phyloP scores from a whole-genome alignment of 2,888 invertebrate genomes.

The Oasisia sp. region DNA sequence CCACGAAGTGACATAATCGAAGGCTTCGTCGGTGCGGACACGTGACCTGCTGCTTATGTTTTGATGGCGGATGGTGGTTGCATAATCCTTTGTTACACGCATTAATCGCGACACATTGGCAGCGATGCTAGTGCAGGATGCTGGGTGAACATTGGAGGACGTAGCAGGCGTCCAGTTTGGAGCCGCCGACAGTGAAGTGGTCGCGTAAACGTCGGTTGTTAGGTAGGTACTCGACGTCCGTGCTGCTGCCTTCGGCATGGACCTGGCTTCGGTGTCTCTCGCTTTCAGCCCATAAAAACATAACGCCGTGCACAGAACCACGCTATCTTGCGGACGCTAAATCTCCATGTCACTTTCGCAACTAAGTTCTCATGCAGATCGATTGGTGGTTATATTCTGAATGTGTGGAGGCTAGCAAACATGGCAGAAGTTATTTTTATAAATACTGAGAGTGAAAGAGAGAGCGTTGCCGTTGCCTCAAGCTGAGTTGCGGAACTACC shows the following conservation, averaged over 20 bases:
- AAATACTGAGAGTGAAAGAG: neutral
- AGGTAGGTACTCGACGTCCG: slow-evolving; percentile 6
- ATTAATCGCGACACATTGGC: slow-evolving; percentile 12
- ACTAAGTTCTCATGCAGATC: neutral
- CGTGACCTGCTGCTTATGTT: slow-evolving; percentile 6
- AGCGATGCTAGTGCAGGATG: neutral
- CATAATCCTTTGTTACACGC: slow-evolving; percentile 17
- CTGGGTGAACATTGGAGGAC: neutral
- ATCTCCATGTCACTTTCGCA: neutral
- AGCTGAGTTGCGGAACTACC: neutral
- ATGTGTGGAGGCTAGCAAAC: neutral
- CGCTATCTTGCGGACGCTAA: neutral
- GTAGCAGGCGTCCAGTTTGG: slow-evolving; percentile 13
- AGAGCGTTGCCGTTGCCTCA: too few relatives aligned
- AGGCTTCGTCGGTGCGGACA: slow-evolving; percentile 13
- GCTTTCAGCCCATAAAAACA: neutral
- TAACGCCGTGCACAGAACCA: neutral
- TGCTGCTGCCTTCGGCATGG: neutral
- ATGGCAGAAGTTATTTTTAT: neutral
- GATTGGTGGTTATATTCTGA: neutral
- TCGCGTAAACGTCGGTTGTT: slow-evolving; percentile 6
- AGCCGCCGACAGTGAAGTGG: slow-evolving; percentile 5
- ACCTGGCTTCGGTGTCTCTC: neutral
- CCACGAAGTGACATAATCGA: slow-evolving; percentile 17
- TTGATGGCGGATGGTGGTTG: slow-evolving; percentile 17